Conservation (phyloP, 1,140 invertebrate genomes). For the Drosophila bifasciata region DNA sequence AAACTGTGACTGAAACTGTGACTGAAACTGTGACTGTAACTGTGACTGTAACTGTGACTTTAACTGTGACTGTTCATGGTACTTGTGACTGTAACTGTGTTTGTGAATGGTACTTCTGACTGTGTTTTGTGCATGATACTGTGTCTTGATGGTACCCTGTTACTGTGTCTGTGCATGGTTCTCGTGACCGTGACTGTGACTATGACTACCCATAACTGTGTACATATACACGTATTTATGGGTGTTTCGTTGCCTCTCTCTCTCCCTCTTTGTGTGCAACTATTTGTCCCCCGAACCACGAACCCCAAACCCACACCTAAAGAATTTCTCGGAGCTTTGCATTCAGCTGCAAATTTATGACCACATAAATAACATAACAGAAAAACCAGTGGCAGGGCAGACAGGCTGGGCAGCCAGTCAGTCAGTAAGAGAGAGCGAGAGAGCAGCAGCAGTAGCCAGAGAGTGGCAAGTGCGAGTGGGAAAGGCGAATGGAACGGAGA, state of each 20-base stretch:
- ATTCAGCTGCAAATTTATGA: slow-evolving; percentile 80
- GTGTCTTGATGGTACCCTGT: too few relatives aligned
- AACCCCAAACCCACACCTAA: slow-evolving; percentile 3
- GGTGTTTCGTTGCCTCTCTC: slow-evolving; percentile 26
- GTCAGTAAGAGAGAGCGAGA: slow-evolving; percentile 25
- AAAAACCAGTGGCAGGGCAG: slow-evolving; percentile 69
- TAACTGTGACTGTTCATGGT: too few relatives aligned
- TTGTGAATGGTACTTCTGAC: too few relatives aligned
- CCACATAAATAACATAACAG: slow-evolving; percentile 78
- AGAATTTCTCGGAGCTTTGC: slow-evolving; percentile 66
- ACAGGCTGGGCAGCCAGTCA: slow-evolving; percentile 6
- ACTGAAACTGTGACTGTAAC: too few relatives aligned
- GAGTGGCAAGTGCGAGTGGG: not conserved
- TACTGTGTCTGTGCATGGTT: too few relatives aligned
- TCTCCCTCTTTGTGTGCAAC: slow-evolving; percentile 25
- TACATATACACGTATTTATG: slow-evolving; percentile 11
- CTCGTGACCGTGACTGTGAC: too few relatives aligned
- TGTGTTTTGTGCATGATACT: too few relatives aligned
- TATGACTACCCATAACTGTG: not conserved
- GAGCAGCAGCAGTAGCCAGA: not conserved
- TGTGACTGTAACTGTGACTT: slow-evolving; percentile 8
- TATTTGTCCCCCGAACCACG: slow-evolving; percentile 40
- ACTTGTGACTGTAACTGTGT: too few relatives aligned
- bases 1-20: too few relatives aligned
- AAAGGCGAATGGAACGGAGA: too few relatives aligned